Base-by-base conservation (phyloP, 2,888 invertebrate species). In the Onchidella celtica region DNA sequence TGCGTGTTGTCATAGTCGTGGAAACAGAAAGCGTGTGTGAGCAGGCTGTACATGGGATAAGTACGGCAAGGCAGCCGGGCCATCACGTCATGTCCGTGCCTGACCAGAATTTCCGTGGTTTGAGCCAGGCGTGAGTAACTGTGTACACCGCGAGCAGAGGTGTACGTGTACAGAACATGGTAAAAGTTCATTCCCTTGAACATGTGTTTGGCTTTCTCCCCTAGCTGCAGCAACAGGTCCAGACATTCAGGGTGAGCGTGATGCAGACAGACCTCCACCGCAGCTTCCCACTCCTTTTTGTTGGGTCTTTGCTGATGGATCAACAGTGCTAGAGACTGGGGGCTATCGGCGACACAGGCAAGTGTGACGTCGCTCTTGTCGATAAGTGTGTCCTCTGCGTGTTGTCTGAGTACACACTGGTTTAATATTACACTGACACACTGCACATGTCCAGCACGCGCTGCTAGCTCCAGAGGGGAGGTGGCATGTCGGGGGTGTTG, bases 31-130 rank as follows among this genome's bases (percentile, higher is more conserved):
- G 88, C 82, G 78, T 90, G 88, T 55, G 88, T 85, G 3, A 91
- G 83, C n/a, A 91, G 81, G 65, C 89, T 90, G 86, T 92, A 90
- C 70, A 91, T 83, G 2, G 92, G 92, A 78, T 88, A 91, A 0
- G 90, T 89, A 61, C 91, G 87, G 29, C 88, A 85, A 0, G 89
- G 90, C n/a, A 69, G 79, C 61, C 79, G 84, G 2, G 84, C 83
- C 63, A 86, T 89, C 0, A 91, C 89, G 38, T 88, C 86, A 77
- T 87, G 87, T 17, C 88, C 88, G 72, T 87, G 84, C 57, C 87
- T 86, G n/a, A 91, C 79, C 1, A 92, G 81, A 27, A 91, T 86
- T 57, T 85, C 82, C 24, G 91, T 90, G 34, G 88, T 74, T 57
- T 70, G 73, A 0, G 63, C 57, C 55, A 68, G 34, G 1, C 36